These are phyloP conservation scores for Rallus limicola DNA, from an alignment of 2,113 vertebrate species.

Conservation along the genomic window DNA sequence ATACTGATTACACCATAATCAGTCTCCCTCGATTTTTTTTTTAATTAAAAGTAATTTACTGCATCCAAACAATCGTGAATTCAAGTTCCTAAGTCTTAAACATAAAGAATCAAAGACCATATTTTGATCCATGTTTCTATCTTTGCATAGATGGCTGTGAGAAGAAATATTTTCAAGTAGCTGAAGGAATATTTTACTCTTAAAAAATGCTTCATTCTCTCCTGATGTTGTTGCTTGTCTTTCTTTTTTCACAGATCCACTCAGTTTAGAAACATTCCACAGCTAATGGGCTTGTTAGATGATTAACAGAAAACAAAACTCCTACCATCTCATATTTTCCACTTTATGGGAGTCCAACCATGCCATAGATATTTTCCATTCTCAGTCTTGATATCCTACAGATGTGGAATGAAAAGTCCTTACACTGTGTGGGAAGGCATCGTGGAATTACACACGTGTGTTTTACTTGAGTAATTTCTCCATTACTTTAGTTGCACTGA, in stretches of 20 bases:
- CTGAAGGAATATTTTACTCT: not conserved
- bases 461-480: not conserved
- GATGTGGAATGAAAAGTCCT: constrained; percentile 39
- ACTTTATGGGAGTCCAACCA: not conserved
- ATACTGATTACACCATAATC: not conserved
- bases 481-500: not conserved
- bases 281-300: not conserved
- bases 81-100: not conserved
- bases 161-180: not conserved
- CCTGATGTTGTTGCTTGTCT: not conserved
- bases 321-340: constrained; percentile 10
- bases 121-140: not conserved
- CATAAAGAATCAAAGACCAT: not conserved
- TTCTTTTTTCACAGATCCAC: not conserved
- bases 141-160: not conserved
- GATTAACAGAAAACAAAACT: constrained; percentile 30
- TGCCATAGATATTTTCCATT: constrained; percentile 30
- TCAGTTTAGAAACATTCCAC: not conserved
- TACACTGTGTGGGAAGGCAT: not conserved
- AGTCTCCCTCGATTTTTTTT: not conserved
- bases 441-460: not conserved
- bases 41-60: not conserved
- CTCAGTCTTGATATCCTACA: constrained; percentile 2
- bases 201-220: not conserved
- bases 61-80: not conserved